These are phyloP conservation scores for Anguilla obscura DNA, from an alignment of 2,797 vertebrate species.

Conservation along the genomic window DNA sequence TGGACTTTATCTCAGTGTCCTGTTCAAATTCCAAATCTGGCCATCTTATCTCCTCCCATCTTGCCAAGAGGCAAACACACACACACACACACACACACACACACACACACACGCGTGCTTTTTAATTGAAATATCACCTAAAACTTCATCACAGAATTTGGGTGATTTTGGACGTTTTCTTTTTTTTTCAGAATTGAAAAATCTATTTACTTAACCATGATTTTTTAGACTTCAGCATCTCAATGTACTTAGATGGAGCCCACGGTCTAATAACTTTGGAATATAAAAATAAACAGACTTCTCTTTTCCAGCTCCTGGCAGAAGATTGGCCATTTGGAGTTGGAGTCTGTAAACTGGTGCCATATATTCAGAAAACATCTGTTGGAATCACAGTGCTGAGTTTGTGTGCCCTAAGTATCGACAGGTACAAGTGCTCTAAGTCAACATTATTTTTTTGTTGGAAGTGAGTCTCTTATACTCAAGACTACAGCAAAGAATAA, in stretches of 20 bases:
- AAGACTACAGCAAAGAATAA: background rate
- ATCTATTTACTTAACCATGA: background rate
- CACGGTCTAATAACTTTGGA: background rate
- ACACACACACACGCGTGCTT: no score
- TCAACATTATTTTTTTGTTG: background rate
- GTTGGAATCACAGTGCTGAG: conserved; percentile 97
- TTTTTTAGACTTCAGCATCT: background rate
- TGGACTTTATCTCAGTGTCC: background rate
- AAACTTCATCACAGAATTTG: background rate
- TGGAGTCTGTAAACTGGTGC: conserved; percentile 90
- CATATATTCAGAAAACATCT: conserved; percentile 94
- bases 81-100: background rate
- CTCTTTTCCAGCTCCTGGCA: conserved; percentile 79
- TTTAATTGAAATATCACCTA: background rate
- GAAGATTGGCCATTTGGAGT: conserved; percentile 94
- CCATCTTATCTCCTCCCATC: background rate
- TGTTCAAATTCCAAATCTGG: background rate
- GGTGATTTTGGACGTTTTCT: background rate
- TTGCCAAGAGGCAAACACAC: background rate
- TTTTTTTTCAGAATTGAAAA: background rate
- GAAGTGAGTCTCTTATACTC: background rate
- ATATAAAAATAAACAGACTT: conserved; percentile 26
- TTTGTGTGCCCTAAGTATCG: conserved; percentile 94
- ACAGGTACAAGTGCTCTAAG: conserved; percentile 73
- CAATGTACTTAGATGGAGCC: background rate